Percentiles rank a stretch among this genome's conserved stretches.
phyloP scores from a whole-genome alignment of 2,113 vertebrate genomes.

The Pseudolaguvia tuberculata region DNA sequence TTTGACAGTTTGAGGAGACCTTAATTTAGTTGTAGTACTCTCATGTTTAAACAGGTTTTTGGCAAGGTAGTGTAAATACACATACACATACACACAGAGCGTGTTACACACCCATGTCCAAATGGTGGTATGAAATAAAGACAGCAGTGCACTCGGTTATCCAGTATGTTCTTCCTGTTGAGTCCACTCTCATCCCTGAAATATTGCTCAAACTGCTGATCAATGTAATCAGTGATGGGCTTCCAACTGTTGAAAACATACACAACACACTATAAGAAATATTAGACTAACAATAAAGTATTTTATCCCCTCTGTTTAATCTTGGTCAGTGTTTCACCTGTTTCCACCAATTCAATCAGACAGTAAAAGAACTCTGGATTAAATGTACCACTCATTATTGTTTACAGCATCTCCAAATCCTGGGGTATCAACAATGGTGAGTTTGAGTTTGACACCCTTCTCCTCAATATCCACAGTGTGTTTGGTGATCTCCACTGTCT shows the following conservation, averaged over 20 bases:
- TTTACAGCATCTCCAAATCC: constrained; percentile 97
- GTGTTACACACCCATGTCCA: constrained; percentile 80
- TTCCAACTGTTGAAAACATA: constrained; percentile 81
- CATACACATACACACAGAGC: constrained; percentile 8
- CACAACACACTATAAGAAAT: constrained; percentile 35
- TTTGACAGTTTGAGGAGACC: not conserved
- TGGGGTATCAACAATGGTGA: constrained; percentile 96
- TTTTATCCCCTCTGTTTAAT: not conserved
- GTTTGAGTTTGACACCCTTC: constrained; percentile 95
- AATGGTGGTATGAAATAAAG: constrained; percentile 98
- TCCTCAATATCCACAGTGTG: constrained; percentile 98
- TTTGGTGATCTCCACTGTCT: constrained; percentile 96
- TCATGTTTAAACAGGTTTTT: not conserved
- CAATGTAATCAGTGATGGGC: constrained; percentile 94
- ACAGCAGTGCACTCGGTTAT: constrained; percentile 97
- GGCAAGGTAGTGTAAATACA: not conserved
- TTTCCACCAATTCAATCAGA: not conserved
- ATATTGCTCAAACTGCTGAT: constrained; percentile 98
- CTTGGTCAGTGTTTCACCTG: not conserved
- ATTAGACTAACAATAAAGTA: not conserved
- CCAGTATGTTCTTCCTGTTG: constrained; percentile 96
- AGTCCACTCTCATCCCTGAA: constrained; percentile 95
- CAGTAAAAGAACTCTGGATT: not conserved
- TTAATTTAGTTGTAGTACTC: not conserved
- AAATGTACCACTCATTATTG: constrained; percentile 87